phyloP scores from a whole-genome alignment of 2,113 vertebrate genomes.

The Burhinus bistriatus region DNA sequence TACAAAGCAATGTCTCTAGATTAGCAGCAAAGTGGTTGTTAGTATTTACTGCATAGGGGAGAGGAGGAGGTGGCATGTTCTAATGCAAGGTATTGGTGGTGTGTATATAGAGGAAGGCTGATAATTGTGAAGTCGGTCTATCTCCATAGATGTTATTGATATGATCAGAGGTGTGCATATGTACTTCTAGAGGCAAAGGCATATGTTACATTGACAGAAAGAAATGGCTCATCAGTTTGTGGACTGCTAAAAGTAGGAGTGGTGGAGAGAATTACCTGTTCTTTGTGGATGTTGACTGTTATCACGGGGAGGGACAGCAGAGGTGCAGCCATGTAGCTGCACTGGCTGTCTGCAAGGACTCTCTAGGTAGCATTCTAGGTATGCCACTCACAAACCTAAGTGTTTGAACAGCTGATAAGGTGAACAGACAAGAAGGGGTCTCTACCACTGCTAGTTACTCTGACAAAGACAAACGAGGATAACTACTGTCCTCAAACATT shows the following conservation, averaged over 20 bases:
- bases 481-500: background rate
- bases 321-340: fast-evolving
- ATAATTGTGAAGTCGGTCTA: background rate
- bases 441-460: background rate
- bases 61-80: background rate
- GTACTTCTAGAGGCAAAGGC: background rate
- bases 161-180: background rate
- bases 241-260: background rate
- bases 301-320: background rate
- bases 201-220: background rate
- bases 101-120: background rate
- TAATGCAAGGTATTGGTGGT: background rate
- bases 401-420: background rate
- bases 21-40: background rate
- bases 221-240: background rate
- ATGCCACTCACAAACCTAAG: background rate
- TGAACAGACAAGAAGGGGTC: background rate
- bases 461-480: background rate
- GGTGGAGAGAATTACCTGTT: background rate
- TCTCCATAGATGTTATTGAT: background rate
- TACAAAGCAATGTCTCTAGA: background rate
- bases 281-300: background rate
- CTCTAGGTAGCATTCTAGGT: background rate
- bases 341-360: background rate
- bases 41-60: background rate